Evolutionary conservation across 2,888 invertebrate genomes (phyloP), one percentile per base, ranked within the genome.

Genomic region (Thera obeliscata): DNA sequence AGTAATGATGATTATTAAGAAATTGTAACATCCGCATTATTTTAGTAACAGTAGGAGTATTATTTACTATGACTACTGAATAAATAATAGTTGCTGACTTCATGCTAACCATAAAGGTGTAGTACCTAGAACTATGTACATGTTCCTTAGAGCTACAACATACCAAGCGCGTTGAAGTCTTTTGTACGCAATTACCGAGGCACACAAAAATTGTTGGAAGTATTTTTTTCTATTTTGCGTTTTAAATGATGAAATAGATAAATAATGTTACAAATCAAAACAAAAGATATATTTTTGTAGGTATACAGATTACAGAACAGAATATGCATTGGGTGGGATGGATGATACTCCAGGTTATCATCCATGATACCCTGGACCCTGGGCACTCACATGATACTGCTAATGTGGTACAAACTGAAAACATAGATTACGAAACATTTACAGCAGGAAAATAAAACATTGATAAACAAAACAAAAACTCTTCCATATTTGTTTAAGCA

Each of bases 151-250:
- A 8, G 11, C 11, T 2, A 46, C 2, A 49, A 12, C n/a, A 49
- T 5, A 52, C 8, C 5, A 33, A 33, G 3, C 57, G 52, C 52
- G 57, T 52, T 57, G 50, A 58, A 36, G n/a, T 46, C 22, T 64
- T 55, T 57, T 54, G 12, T 50, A 61, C 48, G 54, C 9, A 43
- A 38, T 38, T 38, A 38, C 38, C 5, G 5, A 38, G 7, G 43
- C 5, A 7, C 6, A 43, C 7, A 43, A 38, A 38, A 4, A 38
- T 38, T 38, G 38, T 38, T 38, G 38, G 1, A 43, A 43, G 38
- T 43, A 8, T 7, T 43, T 43, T 6, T 43, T 8, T 46, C 7
- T 8, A 9, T 46, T 1, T 46, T 2, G 9, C 9, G 5, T 6
- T 43, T 46, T 7, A 46, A 46, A 46, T 46, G 43, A 46, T 9